phyloP scores from a whole-genome alignment of 1,140 invertebrate genomes.

The Lamellibrachia luymesi region DNA sequence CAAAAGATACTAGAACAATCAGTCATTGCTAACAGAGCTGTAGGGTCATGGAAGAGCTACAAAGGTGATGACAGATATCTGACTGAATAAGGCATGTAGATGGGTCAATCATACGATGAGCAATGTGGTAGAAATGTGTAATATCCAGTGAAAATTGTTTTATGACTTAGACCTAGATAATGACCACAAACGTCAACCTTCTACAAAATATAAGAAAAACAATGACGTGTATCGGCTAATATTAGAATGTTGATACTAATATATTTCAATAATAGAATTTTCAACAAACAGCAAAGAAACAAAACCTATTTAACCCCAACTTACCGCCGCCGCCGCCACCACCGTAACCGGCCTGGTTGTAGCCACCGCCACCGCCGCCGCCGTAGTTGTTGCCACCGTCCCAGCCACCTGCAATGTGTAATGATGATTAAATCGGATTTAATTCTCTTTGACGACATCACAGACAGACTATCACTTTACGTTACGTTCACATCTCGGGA shows the following conservation, averaged over 20 bases:
- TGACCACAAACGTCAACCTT: neutral
- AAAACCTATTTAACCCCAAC: neutral
- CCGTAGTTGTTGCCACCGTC: neutral
- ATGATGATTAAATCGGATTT: neutral
- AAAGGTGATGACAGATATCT: neutral
- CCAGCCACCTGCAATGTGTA: neutral
- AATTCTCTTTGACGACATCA: neutral
- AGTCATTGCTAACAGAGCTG: neutral
- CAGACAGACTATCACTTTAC: neutral
- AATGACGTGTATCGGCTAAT: neutral
- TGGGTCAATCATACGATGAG: neutral
- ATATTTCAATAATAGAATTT: neutral
- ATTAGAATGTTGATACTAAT: neutral
- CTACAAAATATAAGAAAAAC: neutral
- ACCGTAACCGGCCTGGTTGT: conserved; percentile 6
- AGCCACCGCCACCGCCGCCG: neutral
- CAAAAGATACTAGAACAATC: neutral
- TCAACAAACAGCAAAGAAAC: neutral
- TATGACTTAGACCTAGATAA: neutral
- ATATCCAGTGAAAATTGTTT: neutral
- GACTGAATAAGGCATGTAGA: neutral
- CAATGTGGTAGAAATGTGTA: neutral
- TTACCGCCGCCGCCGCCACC: neutral
- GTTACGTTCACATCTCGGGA: neutral
- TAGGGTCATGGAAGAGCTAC: neutral